Conservation (phyloP, 2,888 invertebrate species). For the Drosophila monieri region DNA sequence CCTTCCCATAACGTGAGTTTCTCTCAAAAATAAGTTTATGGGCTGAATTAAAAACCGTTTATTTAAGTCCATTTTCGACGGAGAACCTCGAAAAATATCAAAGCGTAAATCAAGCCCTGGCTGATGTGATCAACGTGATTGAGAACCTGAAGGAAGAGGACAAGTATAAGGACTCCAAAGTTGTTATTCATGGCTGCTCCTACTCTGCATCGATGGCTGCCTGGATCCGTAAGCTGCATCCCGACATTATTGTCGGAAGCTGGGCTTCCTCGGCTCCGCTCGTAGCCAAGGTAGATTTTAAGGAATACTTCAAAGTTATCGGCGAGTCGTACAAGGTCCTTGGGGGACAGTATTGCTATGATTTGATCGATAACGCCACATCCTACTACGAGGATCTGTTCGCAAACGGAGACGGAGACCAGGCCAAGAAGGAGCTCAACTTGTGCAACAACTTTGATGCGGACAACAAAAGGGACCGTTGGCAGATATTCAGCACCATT, state of each 20-base stretch:
- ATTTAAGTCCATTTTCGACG: constrained; percentile 45
- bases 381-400: constrained; percentile 59
- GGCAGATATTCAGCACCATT: constrained; percentile 68
- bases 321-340: constrained; percentile 60
- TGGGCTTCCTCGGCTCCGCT: constrained; percentile 88
- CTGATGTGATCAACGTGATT: constrained; percentile 87
- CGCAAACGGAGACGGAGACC: constrained; percentile 31
- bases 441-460: constrained; percentile 65
- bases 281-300: constrained; percentile 86
- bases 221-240: constrained; percentile 87
- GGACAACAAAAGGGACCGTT: constrained; percentile 55
- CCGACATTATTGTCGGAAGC: constrained; percentile 85
- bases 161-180: constrained; percentile 77
- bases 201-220: constrained; percentile 88
- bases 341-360: constrained; percentile 66
- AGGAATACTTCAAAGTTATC: constrained; percentile 75
- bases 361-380: constrained; percentile 65
- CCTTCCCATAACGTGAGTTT: constrained; percentile 87
- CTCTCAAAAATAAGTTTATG: neutral
- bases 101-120: constrained; percentile 87
- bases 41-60: neutral
- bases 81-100: constrained; percentile 86
- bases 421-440: constrained; percentile 60
- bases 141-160: constrained; percentile 68
- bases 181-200: constrained; percentile 86